Base-by-base conservation (phyloP, 2,888 invertebrate species). In the Campoplex nolae region DNA sequence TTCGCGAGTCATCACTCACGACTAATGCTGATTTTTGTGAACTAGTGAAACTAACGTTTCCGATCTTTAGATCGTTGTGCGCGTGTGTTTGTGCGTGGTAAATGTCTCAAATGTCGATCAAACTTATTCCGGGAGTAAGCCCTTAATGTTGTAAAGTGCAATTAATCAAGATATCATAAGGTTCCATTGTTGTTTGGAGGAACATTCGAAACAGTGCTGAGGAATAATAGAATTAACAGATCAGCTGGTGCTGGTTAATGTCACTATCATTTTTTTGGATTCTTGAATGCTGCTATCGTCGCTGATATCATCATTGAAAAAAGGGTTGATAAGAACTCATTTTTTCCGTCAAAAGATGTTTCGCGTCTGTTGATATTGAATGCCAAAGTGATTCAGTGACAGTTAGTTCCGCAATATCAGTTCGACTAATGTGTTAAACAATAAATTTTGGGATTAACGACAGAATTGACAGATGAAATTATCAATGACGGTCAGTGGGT, bases 1-100 rank as follows among this genome's bases (percentile, higher is more conserved):
- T 62, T 83, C 83, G 71, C 82, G 78, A 70, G 84, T 87, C 85
- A 86, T 84, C 83, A 74, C 84, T 84, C 82, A 81, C 77, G 80
- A 77, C 70, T 78, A 79, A 68, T 67, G 75, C 74, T 35, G 13
- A 81, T 68, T 73, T 42, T 85, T 68, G 42, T 54, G 76, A 74
- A 62, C 23, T 54, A 32, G 79, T 45, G 16, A 13, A 51, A 65
- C 68, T n/a, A 6, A 38, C 45, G 13, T 35, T n/a, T 8, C n/a
- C n/a, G 51, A 58, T 58, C 51, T 48, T 48, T 11, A n/a, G 54
- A 54, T 51, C 38, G 38, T 8, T 23, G 68, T 16, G 68, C 62
- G 76, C n/a, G 76, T 42, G 70, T 71, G 70, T 77, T 54, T 76
- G 48, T 77, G 80, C 62, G 77, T 58, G 16, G 58, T 32, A 32